phyloP scores from a whole-genome alignment of 1,140 invertebrate species.

The Drosophila pallidifrons region DNA sequence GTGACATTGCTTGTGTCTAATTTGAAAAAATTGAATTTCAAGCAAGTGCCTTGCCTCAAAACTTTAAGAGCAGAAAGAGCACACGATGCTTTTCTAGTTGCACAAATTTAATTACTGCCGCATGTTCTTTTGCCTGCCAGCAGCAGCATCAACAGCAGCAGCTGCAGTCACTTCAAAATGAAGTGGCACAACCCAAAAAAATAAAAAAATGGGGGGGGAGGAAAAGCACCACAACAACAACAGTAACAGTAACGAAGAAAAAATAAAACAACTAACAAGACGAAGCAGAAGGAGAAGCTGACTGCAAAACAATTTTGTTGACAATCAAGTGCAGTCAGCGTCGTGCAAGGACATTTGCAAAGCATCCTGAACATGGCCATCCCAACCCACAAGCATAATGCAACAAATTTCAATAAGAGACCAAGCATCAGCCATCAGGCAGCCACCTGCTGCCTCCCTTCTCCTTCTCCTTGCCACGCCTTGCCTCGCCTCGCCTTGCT shows the following conservation, averaged over 20 bases:
- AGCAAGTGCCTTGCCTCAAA: constrained; percentile 16
- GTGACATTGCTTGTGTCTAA: constrained; percentile 44
- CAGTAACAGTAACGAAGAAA: background rate
- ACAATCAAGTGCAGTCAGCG: constrained; percentile 74
- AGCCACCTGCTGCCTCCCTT: constrained; percentile 23
- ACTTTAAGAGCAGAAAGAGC: constrained; percentile 15
- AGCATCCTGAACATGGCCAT: constrained; percentile 49
- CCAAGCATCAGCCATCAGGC: constrained; percentile 33
- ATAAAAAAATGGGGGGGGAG: background rate
- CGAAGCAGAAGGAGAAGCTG: constrained; percentile 24
- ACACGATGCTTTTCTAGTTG: constrained; percentile 28
- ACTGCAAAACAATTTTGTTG: constrained; percentile 76
- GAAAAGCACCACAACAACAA: too few species aligned
- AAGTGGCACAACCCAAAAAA: constrained; percentile 55
- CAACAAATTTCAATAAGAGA: constrained; percentile 77
- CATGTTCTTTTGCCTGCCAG: constrained; percentile 68
- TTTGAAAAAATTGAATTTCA: constrained; percentile 50
- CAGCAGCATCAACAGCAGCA: constrained; percentile 33
- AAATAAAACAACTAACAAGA: constrained; percentile 19
- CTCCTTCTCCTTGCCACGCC: background rate
- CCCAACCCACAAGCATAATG: constrained; percentile 59
- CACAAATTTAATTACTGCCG: constrained; percentile 73
- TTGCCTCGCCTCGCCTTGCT: background rate
- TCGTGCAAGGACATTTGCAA: constrained; percentile 60
- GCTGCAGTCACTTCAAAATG: constrained; percentile 69